Percentiles rank a stretch among this genome's conserved stretches.
phyloP scores from a whole-genome alignment of 2,113 vertebrate genomes.

The Albula goreensis region DNA sequence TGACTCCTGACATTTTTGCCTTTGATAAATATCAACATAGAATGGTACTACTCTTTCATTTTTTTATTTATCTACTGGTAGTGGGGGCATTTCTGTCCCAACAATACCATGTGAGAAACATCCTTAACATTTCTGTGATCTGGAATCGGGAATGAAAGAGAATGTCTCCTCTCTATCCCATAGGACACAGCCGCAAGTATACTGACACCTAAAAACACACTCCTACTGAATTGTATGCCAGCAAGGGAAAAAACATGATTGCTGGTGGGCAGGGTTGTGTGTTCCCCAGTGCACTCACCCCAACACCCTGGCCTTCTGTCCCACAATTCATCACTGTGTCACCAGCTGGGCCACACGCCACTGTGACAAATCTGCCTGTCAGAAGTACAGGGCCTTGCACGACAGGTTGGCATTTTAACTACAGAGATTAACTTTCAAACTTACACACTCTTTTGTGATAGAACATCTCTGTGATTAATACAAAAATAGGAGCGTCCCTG shows the following conservation, averaged over 20 bases:
- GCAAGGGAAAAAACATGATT: neutral
- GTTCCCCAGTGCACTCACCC: slow-evolving; percentile 21
- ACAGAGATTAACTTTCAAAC: slow-evolving; percentile 46
- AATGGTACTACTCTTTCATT: neutral
- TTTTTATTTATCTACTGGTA: neutral
- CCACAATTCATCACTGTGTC: slow-evolving; percentile 63
- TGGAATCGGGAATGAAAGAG: slow-evolving; percentile 8
- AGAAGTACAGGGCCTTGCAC: slow-evolving; percentile 37
- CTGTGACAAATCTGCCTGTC: slow-evolving; percentile 64
- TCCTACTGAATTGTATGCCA: neutral
- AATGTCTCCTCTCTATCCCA: neutral
- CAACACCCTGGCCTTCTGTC: slow-evolving; percentile 46
- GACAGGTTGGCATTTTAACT: slow-evolving; percentile 55
- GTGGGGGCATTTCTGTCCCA: neutral
- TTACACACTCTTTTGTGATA: slow-evolving; percentile 24
- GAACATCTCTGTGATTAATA: slow-evolving; percentile 35
- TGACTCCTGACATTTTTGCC: slow-evolving; percentile 44
- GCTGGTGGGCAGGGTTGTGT: neutral
- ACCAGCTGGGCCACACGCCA: slow-evolving; percentile 44
- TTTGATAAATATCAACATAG: slow-evolving; percentile 48
- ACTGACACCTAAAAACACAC: slow-evolving; percentile 25
- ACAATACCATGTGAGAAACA: slow-evolving; percentile 26
- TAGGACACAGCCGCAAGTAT: slow-evolving; percentile 1
- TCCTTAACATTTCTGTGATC: slow-evolving; percentile 18
- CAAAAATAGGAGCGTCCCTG: slow-evolving; percentile 6